Conservation (phyloP, 1,140 invertebrate genomes). For the Brachionus rubens region DNA sequence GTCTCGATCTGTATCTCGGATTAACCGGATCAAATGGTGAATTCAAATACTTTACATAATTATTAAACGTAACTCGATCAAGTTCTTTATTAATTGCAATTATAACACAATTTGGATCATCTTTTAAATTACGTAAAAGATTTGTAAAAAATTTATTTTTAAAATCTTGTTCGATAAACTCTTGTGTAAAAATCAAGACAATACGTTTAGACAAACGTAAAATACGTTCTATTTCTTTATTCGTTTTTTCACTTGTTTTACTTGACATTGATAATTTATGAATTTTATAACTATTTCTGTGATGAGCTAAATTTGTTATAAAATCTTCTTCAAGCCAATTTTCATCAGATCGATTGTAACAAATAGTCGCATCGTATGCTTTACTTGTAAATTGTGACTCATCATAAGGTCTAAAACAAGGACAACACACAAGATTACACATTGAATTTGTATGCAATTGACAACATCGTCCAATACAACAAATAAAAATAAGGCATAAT, state of each 20-base stretch:
- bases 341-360: neutral
- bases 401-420: constrained; percentile 5
- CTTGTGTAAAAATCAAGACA: neutral
- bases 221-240: neutral
- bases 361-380: constrained; percentile 8
- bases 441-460: neutral
- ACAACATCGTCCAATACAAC: neutral
- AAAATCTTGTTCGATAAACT: neutral
- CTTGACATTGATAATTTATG: neutral
- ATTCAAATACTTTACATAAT: neutral
- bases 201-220: neutral
- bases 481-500: neutral
- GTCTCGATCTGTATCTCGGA: neutral
- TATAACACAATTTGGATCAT: neutral
- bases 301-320: neutral
- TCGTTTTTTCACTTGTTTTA: neutral
- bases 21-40: neutral
- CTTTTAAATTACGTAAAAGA: neutral
- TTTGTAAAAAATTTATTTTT: neutral
- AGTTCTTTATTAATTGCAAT: neutral
- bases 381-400: neutral
- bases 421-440: neutral
- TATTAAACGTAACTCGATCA: neutral
- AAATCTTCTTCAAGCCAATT: neutral
- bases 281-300: neutral